Conservation (phyloP, 2,888 invertebrate genomes). For the Bimastos eiseni region DNA sequence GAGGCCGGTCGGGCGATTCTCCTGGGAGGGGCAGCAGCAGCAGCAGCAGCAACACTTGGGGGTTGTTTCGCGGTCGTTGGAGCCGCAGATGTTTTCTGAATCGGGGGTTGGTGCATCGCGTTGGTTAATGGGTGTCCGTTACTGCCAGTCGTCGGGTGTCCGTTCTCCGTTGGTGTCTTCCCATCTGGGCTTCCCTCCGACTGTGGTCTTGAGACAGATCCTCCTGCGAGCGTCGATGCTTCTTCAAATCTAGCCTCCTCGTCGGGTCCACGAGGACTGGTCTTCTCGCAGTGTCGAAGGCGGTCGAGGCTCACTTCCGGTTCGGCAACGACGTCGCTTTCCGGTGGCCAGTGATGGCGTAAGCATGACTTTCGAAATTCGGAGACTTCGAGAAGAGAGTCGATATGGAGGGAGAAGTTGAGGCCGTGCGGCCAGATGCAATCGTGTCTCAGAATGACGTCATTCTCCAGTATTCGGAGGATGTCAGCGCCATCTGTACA, state of each 20-base stretch:
- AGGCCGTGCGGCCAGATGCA: constrained; percentile 48
- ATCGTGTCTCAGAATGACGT: constrained; percentile 46
- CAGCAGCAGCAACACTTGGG: not conserved
- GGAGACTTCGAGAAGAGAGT: constrained; percentile 45
- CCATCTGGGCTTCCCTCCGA: not conserved
- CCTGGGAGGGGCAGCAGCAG: not conserved
- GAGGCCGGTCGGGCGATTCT: not conserved
- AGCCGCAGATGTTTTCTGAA: not conserved
- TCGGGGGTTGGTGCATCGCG: not conserved
- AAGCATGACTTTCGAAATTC: constrained; percentile 46
- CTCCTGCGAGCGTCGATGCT: not conserved
- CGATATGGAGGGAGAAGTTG: constrained; percentile 44
- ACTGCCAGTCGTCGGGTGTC: not conserved
- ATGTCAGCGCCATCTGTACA: constrained; percentile 43
- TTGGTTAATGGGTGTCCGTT: not conserved
- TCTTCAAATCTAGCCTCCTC: not conserved
- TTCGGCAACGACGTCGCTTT: constrained; percentile 28
- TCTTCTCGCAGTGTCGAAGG: constrained; percentile 16
- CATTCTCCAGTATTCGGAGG: constrained; percentile 45
- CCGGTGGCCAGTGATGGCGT: constrained; percentile 40
- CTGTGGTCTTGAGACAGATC: not conserved
- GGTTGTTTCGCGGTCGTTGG: not conserved
- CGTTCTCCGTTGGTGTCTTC: not conserved
- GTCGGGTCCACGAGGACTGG: not conserved
- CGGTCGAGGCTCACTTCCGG: constrained; percentile 30